Conservation (phyloP, 1,140 invertebrate species). For the Rhagoletis pomonella region DNA sequence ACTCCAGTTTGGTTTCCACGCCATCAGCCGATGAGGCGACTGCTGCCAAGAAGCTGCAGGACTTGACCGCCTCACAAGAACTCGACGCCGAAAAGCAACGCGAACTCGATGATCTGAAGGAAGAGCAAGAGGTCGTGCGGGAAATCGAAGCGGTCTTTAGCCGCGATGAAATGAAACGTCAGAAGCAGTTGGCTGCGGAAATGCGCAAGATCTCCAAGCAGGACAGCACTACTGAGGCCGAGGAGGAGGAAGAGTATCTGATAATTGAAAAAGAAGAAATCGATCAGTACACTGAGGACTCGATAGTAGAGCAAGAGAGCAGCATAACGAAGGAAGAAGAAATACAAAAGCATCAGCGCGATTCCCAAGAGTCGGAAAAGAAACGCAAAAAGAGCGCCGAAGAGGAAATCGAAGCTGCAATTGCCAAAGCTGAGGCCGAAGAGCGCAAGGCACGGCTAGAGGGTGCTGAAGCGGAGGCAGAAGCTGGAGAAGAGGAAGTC, state of each 20-base stretch:
- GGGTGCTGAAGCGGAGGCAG: slow-evolving; percentile 63
- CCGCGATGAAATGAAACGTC: slow-evolving; percentile 76
- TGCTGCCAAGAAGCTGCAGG: slow-evolving; percentile 70
- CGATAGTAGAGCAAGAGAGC: slow-evolving; percentile 77
- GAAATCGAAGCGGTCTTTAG: slow-evolving; percentile 87
- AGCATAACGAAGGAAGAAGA: slow-evolving; percentile 82
- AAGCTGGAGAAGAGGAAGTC: slow-evolving; percentile 54
- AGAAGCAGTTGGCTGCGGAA: slow-evolving; percentile 75
- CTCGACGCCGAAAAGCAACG: slow-evolving; percentile 85
- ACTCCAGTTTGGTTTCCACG: slow-evolving; percentile 82
- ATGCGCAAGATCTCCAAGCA: slow-evolving; percentile 76
- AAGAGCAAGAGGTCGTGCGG: slow-evolving; percentile 86
- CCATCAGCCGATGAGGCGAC: slow-evolving; percentile 78
- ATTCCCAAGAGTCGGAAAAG: slow-evolving; percentile 85
- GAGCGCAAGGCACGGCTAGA: slow-evolving; percentile 71
- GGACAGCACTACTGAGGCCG: slow-evolving; percentile 78
- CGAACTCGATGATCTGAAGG: slow-evolving; percentile 84
- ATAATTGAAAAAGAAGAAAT: slow-evolving; percentile 90
- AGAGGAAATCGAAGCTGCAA: slow-evolving; percentile 74
- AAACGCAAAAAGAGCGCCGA: slow-evolving; percentile 77
- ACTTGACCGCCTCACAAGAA: slow-evolving; percentile 66
- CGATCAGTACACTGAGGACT: slow-evolving; percentile 81
- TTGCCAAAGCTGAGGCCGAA: slow-evolving; percentile 74
- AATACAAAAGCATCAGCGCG: slow-evolving; percentile 82
- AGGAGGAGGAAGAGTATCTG: slow-evolving; percentile 88